A percentile compares a stretch with the other conserved stretches of the same genome.
These are phyloP conservation scores for Phodopus roborovskii DNA, from an alignment of 2,113 vertebrate genomes.

Conservation along the genomic window DNA sequence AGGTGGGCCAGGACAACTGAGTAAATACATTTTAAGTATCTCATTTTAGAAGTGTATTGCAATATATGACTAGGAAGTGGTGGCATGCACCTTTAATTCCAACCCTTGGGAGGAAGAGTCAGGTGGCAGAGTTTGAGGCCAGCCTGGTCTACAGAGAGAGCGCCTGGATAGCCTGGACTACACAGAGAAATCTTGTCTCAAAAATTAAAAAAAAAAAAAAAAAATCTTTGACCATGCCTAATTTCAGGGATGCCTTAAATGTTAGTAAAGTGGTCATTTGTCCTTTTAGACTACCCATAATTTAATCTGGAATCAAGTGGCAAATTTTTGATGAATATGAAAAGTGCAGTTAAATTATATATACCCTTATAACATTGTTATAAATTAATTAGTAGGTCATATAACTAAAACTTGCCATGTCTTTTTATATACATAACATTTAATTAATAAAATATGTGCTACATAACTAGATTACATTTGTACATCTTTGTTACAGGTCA, in stretches of 20 bases:
- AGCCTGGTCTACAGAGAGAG: neutral
- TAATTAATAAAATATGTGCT: slow-evolving; percentile 8
- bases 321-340: slow-evolving; percentile 2
- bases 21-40: slow-evolving; percentile 20
- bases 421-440: neutral
- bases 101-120: neutral
- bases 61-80: neutral
- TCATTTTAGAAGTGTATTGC: slow-evolving; percentile 25
- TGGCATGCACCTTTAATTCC: neutral
- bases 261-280: neutral
- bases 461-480: neutral
- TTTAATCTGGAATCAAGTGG: neutral
- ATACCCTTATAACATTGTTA: neutral
- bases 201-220: neutral
- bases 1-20: neutral
- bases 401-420: slow-evolving; percentile 15
- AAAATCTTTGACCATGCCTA: neutral
- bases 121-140: neutral
- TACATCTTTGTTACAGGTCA: slow-evolving; percentile 34
- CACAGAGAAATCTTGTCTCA: neutral
- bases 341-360: slow-evolving; percentile 22
- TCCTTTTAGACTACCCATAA: neutral
- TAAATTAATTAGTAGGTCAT: neutral
- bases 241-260: slow-evolving; percentile 19
- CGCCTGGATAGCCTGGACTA: neutral